Conservation (phyloP, 2,797 vertebrate genomes). For the Rhinoraja longicauda region DNA sequence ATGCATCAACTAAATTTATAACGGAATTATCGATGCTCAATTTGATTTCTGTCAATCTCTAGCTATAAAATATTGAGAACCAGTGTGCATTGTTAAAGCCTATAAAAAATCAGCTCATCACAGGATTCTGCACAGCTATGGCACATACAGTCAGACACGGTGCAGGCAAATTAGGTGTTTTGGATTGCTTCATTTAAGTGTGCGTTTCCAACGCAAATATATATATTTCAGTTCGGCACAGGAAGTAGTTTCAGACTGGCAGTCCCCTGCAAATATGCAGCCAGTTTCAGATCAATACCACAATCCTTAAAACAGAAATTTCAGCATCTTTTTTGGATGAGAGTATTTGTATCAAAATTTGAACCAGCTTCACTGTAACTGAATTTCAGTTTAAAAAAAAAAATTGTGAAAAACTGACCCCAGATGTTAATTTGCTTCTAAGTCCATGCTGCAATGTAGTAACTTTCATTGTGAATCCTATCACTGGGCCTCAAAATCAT, state of each 20-base stretch:
- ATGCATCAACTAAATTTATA: not conserved
- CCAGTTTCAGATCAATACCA: slow-evolving; percentile 26
- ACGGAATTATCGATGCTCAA: not conserved
- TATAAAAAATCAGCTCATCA: not conserved
- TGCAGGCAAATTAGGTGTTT: slow-evolving; percentile 36
- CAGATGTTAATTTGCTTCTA: not conserved
- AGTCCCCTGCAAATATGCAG: slow-evolving; percentile 19
- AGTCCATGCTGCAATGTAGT: not conserved
- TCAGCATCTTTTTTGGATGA: slow-evolving; percentile 13
- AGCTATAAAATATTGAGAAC: not conserved
- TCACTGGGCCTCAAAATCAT: not conserved
- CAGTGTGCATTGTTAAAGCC: not conserved
- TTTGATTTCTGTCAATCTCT: not conserved
- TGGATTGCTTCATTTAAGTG: slow-evolving; percentile 4
- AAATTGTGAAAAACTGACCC: not conserved
- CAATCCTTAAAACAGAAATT: slow-evolving; percentile 1
- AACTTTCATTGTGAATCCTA: not conserved
- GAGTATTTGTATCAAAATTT: not conserved
- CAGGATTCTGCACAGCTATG: not conserved
- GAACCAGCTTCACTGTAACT: not conserved
- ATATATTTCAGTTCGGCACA: slow-evolving; percentile 31
- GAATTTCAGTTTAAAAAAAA: not conserved
- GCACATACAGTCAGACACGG: not conserved
- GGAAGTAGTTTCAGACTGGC: slow-evolving; percentile 3
- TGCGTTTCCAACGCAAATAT: not conserved